Evolutionary conservation across 2,888 invertebrate genomes (phyloP).

Genomic region (Dugesia japonica): DNA sequence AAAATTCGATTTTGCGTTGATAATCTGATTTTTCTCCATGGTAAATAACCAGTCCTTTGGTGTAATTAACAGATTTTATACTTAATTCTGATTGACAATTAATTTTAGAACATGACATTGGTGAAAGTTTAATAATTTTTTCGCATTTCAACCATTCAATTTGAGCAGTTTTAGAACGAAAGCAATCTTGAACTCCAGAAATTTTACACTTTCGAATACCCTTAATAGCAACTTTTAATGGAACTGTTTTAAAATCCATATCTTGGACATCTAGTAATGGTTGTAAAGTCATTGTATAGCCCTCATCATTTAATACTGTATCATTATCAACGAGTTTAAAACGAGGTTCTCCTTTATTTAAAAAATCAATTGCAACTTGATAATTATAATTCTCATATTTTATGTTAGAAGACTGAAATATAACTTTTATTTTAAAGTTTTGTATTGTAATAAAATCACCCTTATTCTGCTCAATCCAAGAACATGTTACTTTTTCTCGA

Average conservation of each 20-base stretch:
- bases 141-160: background rate
- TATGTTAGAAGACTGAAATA: background rate
- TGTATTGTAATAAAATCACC: background rate
- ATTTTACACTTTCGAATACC: constrained; percentile 2
- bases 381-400: background rate
- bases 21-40: background rate
- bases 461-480: background rate
- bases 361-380: constrained; percentile 7
- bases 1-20: background rate
- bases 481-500: background rate
- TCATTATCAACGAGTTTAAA: background rate
- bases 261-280: background rate
- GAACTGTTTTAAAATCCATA: background rate
- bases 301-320: background rate
- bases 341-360: constrained; percentile 8
- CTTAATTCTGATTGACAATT: background rate
- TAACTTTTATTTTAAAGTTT: background rate
- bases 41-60: background rate
- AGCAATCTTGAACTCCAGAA: background rate
- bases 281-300: background rate
- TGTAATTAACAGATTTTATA: background rate
- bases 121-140: background rate
- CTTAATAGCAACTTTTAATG: background rate
- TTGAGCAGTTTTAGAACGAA: background rate
- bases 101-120: background rate